Conservation (phyloP, 2,113 vertebrate genomes). For the Sminthopsis crassicaudata region DNA sequence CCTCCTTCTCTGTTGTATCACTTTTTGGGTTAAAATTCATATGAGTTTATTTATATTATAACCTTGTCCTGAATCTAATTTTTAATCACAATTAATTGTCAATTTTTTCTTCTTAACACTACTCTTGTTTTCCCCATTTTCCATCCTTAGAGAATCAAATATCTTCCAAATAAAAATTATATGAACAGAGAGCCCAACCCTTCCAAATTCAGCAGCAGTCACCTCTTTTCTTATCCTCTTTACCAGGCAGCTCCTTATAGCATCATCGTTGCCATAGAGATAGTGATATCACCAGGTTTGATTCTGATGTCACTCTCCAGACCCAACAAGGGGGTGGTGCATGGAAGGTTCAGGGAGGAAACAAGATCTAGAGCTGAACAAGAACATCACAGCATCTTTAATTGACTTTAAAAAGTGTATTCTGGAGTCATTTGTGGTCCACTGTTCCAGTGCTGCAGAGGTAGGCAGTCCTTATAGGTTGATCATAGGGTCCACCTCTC, state of each 20-base stretch:
- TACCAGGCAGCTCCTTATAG: conserved; percentile 13
- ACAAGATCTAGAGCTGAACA: conserved; percentile 73
- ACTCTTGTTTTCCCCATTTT: not conserved
- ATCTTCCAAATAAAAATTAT: conserved; percentile 16
- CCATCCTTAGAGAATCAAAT: conserved; percentile 12
- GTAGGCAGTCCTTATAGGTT: conserved; percentile 23
- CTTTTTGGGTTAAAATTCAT: not conserved
- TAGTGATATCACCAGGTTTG: conserved; percentile 58
- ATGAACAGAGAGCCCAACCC: not conserved
- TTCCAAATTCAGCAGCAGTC: conserved; percentile 30
- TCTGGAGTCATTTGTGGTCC: conserved; percentile 64
- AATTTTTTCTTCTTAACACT: not conserved
- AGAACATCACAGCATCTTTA: conserved; percentile 60
- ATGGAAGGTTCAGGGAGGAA: conserved; percentile 67
- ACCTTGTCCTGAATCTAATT: conserved; percentile 22
- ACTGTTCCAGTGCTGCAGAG: conserved; percentile 62
- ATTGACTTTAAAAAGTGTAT: conserved; percentile 54
- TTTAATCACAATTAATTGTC: conserved; percentile 21
- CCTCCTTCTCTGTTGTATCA: not conserved
- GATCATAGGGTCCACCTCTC: conserved; percentile 36
- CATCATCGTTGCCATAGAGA: conserved; percentile 70
- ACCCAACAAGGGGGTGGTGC: conserved; percentile 70
- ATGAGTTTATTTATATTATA: conserved; percentile 8
- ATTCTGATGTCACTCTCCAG: conserved; percentile 80
- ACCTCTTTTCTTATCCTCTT: not conserved